Base-by-base conservation (phyloP, 1,140 invertebrate genomes). In the Rhagoletis zephyria region DNA sequence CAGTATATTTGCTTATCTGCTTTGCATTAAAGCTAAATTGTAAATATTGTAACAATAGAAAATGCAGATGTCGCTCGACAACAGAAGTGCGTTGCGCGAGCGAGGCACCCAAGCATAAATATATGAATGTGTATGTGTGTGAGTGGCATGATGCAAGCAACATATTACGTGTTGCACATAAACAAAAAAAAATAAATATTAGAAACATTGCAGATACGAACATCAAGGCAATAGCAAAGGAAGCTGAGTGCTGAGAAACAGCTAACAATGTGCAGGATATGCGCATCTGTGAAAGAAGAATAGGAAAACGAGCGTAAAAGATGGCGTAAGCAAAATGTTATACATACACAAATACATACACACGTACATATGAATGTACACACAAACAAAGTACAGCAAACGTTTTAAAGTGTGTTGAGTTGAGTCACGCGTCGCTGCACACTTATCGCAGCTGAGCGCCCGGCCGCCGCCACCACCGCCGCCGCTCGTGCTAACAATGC, bases 91-190 rank as follows among this genome's bases (percentile, higher is more conserved):
- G 45, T 56, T 12, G 48, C 74, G n/a, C 56, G 56, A 81, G n/a
- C 56, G 56, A 81, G 56, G 45, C 42, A 81, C 10, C 48, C n/a
- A 81, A 56, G 74, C 74, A 74, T 48, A n/a, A 48, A 74, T 74
- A 45, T 42, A 48, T 74, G 42, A 30, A 67, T 67, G 42, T 60
- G 59, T 7, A 60, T 7, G 59, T 60, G 12, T 7, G 59, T 12
- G 61, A 16, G 61, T 4, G 2, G 16, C 67, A 45, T 74, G 42
- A 45, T 16, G 67, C 67, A 74, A 45, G 67, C 67, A 74, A 74
- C 67, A 74, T 81, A 51, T 81, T 81, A 56, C 48, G 74, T 81
- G 74, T 81, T 81, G 74, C 74, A 81, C 48, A 56, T 19, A 42
- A 81, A 6, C 16, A 56, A 16, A 56, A 81, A 81, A 81, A 30